Base-by-base conservation (phyloP, 2,888 invertebrate species). In the Gibbula magus region DNA sequence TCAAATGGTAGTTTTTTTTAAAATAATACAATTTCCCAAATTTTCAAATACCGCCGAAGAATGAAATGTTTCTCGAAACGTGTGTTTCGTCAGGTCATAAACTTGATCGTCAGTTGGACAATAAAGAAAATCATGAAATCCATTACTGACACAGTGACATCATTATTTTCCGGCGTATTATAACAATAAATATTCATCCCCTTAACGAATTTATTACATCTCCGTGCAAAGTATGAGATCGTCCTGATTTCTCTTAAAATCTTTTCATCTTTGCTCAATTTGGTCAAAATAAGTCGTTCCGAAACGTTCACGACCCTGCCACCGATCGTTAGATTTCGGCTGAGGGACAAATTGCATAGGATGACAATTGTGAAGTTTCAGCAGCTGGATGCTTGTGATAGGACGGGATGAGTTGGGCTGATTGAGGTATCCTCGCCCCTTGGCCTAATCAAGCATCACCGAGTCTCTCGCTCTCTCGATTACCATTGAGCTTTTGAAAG, bases 401-500 rank as follows among this genome's bases (percentile, higher is more conserved):
- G 70, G 70, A 20, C 25, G 35, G 20, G n/a, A 18, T 35, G 70
- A 20, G 70, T 25, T 25, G 51, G 35, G 22, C 20, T 77, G 77
- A 77, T 77, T 77, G 66, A 77, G 66, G 61, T 52, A 66, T 35
- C 66, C 51, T 51, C 22, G 77, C 25, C 77, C 77, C n/a, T 45
- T 52, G 66, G 45, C 35, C 52, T 77, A 77, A 77, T 77, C 77
- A 77, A 22, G 77, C 77, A 77, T 77, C 66, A 35, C 29, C 39
- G 32, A 54, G 76, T 53, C 76, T 56, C 22, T 77, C 77, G 45
- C 66, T 66, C 66, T 66, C 66, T 39, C 39, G 77, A 77, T 77
- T 77, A 39, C 61, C 66, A 77, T 77, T 77, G 77, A 77, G 61
- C 45, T 66, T 52, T 77, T 66, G 61, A 61, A 77, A 66, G 77